Evolutionary conservation across 2,888 invertebrate species (phyloP).

Genomic region (Pemphredon lugubris): DNA sequence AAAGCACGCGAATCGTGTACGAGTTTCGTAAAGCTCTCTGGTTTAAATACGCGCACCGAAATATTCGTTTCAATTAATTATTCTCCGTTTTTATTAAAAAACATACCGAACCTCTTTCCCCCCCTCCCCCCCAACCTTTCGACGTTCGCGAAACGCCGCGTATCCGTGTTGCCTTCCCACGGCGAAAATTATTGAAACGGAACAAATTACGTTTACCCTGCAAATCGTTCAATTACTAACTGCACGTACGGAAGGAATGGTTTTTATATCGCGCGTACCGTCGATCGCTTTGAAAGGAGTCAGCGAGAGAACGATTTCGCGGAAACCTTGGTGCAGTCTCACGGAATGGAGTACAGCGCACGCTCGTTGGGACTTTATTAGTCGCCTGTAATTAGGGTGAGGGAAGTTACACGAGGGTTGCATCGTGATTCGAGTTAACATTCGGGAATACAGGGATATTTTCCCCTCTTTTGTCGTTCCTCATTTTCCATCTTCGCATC

Average conservation of each 20-base stretch:
- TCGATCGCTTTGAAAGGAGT: slow-evolving; percentile 29
- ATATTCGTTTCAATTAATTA: too few species aligned
- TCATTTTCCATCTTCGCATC: background rate
- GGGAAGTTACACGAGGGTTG: slow-evolving; percentile 37
- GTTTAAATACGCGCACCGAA: too few species aligned
- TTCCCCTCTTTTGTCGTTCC: background rate
- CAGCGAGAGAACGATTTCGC: slow-evolving; percentile 30
- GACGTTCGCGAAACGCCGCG: too few species aligned
- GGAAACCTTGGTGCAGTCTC: slow-evolving; percentile 34
- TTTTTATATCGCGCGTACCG: slow-evolving; percentile 17
- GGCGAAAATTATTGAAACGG: too few species aligned
- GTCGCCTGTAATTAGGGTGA: slow-evolving; percentile 42
- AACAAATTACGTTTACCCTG: too few species aligned
- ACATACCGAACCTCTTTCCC: too few species aligned
- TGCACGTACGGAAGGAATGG: slow-evolving; percentile 2
- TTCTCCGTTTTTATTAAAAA: too few species aligned
- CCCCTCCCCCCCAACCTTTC: too few species aligned
- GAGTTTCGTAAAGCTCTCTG: too few species aligned
- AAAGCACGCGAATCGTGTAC: too few species aligned
- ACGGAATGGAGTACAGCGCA: slow-evolving; percentile 39
- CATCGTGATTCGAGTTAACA: slow-evolving; percentile 60
- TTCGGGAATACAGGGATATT: slow-evolving; percentile 49
- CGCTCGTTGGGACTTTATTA: slow-evolving; percentile 51
- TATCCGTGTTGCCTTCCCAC: too few species aligned
- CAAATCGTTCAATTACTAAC: slow-evolving; percentile 24